Conservation (phyloP, 1,140 invertebrate species). For the Bombus fervidus region DNA sequence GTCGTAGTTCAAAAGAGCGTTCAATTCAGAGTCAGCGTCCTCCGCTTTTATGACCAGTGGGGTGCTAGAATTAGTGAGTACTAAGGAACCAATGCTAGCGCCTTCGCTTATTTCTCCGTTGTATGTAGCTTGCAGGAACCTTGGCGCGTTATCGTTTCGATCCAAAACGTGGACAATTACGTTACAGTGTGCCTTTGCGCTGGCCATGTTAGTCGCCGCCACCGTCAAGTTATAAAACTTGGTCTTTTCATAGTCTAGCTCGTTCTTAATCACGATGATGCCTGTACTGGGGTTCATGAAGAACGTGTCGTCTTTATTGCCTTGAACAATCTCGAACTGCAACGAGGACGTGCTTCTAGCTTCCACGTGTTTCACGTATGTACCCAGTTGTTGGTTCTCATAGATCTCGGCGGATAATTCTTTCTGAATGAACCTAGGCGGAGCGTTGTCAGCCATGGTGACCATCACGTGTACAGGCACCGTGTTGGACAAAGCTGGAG, state of each 20-base stretch:
- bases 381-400: constrained; percentile 91
- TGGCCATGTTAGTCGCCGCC: constrained; percentile 92
- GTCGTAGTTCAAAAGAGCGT: constrained; percentile 92
- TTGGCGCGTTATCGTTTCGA: constrained; percentile 93
- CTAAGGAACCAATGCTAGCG: constrained; percentile 87
- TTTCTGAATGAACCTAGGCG: constrained; percentile 88
- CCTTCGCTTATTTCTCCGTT: constrained; percentile 88
- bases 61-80: constrained; percentile 86
- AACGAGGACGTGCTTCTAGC: constrained; percentile 91
- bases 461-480: constrained; percentile 93
- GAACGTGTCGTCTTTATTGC: constrained; percentile 90
- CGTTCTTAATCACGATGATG: constrained; percentile 88
- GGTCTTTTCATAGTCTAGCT: constrained; percentile 90
- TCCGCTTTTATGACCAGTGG: constrained; percentile 91
- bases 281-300: constrained; percentile 93
- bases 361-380: constrained; percentile 89
- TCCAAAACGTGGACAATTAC: constrained; percentile 91
- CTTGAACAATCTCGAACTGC: constrained; percentile 91
- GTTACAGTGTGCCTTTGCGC: constrained; percentile 86
- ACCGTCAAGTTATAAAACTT: constrained; percentile 93
- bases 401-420: constrained; percentile 90
- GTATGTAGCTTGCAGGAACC: constrained; percentile 87
- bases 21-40: constrained; percentile 91
- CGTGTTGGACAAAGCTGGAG: constrained; percentile 88
- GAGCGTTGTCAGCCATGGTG: constrained; percentile 94